Base-by-base conservation (phyloP, 2,888 invertebrate genomes). In the Luperina nickerlii region DNA sequence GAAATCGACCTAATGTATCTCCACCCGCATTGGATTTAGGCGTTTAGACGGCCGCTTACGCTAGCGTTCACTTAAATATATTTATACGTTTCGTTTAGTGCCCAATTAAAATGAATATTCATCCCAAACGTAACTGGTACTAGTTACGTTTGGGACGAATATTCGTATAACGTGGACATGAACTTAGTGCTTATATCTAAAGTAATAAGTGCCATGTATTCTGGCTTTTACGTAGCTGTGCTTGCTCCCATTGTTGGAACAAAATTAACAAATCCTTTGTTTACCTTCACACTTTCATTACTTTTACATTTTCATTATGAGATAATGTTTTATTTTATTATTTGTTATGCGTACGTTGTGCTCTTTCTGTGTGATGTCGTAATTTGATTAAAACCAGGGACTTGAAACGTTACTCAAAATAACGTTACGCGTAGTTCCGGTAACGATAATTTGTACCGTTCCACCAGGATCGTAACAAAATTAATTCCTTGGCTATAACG, bases 181-280 rank as follows among this genome's bases (percentile, higher is more conserved):
- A 67, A 74, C 54, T 76, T 73, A 75, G 69, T 78, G 67, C n/a
- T 65, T 71, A 48, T 85, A 81, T 63, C 66, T 81, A 65, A 81
- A 81, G 85, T 75, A 77, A 85, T 73, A 86, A 86, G 79, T 87
- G 70, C 72, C 71, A 71, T 70, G 77, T 83, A 81, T 78, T 83
- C 78, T 76, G 65, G 78, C 74, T 78, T 84, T 88, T 78, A 81
- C 74, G 78, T 62, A 65, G 68, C 71, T 45, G 27, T 77, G 75
- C 67, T 77, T 65, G 70, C 68, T 81, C 63, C 78, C 72, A 84
- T 86, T 89, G 86, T 90, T 88, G 69, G 72, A 72, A 87, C 75
- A 62, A 82, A 85, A 90, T 90, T 86, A 86, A 83, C 82, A 77
- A 76, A 73, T 81, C 83, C 79, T 87, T 89, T 90, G 86, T 89